phyloP scores from a whole-genome alignment of 2,113 vertebrate species.

The Smithornis capensis region DNA sequence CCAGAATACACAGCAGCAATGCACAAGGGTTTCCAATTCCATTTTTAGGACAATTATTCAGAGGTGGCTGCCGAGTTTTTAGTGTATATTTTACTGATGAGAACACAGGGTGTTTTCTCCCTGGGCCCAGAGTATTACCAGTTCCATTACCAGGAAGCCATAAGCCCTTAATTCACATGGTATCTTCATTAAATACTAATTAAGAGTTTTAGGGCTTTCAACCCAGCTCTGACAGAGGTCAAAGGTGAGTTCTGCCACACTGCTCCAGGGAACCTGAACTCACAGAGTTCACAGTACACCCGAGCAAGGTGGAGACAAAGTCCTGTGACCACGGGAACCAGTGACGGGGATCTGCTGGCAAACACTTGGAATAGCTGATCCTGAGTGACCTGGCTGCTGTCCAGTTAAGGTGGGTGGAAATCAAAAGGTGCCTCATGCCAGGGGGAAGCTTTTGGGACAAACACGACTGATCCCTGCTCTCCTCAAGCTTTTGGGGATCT shows the following conservation, averaged over 20 bases:
- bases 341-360: background rate
- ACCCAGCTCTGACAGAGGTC: background rate
- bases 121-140: background rate
- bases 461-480: background rate
- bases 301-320: background rate
- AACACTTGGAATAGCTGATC: background rate
- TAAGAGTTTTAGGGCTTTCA: background rate
- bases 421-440: rapidly evolving
- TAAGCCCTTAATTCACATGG: background rate
- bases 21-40: background rate
- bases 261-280: background rate
- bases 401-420: background rate
- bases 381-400: background rate
- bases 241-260: background rate
- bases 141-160: background rate
- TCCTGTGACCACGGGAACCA: background rate
- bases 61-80: background rate
- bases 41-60: background rate
- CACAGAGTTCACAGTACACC: rapidly evolving
- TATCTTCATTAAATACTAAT: background rate
- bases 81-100: background rate
- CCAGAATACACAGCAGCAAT: background rate
- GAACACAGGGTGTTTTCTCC: background rate
- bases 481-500: background rate
- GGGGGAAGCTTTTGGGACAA: background rate